Base-by-base conservation (phyloP, 2,888 invertebrate genomes). In the Phania funesta region DNA sequence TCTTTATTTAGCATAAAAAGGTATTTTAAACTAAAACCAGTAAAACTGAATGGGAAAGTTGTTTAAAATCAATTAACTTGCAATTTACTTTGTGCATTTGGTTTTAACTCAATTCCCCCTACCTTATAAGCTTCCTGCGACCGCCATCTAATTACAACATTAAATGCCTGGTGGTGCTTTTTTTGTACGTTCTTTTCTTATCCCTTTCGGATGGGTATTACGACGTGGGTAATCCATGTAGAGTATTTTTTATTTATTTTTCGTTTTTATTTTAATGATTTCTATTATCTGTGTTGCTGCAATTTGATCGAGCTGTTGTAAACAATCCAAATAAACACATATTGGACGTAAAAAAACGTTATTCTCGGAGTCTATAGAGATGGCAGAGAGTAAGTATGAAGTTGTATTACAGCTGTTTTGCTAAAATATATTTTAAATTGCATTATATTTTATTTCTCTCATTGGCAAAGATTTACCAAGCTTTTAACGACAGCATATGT, bases 41-140 rank as follows among this genome's bases (percentile, higher is more conserved):
- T n/a, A n/a, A n/a, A 26, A 4, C 18, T 8, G n/a, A 13, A 52
- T 38, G 32, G 22, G 2, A 18, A 1, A 11, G 16, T 0, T 38
- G 11, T 56, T 16, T 38, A 35, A 70, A 62, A 77, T 70, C 70
- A 68, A 71, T 80, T 80, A 76, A 76, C 76, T 80, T 76, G 76
- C 80, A 67, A 76, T 80, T 80, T 80, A 54, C 67, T 76, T 71
- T 80, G 70, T 80, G 64, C 80, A 70, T 70, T 76, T 75, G 64
- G n/a, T 16, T 65, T 58, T 48, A 70, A 68, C 54, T 76, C 46
- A 24, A 68, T 62, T 76, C 46, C 18, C n/a, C n/a, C 35, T 24
- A 18, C 29, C 5, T 38, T 50, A n/a, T 4, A 24, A 8, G 9
- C 24, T n/a, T 22, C 8, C 35, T 41, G 29, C n/a, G 29, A 5